Base-by-base conservation (phyloP, 2,888 invertebrate genomes). In the Nowickia ferox region DNA sequence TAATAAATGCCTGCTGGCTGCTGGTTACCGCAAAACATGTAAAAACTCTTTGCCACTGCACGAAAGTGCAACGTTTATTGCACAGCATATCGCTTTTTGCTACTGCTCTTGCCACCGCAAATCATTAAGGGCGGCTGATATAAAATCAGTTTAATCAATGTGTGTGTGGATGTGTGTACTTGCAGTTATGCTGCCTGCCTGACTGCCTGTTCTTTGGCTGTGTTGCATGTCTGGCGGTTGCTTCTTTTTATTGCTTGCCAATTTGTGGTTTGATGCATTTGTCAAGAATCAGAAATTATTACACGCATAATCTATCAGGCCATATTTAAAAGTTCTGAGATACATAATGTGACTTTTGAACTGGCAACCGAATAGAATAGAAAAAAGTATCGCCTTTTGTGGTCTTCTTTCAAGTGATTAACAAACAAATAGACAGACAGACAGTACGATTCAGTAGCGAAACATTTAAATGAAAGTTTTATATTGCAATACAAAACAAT, bases 91-190 rank as follows among this genome's bases (percentile, higher is more conserved):
- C 72, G 55, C 72, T 72, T 81, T 68, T 76, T 51, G 82, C 82
- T 82, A 82, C 85, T 75, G 78, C 78, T 82, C 74, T 78, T 71
- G 68, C 66, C 68, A 85, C 85, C 85, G 59, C 85, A 85, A 85
- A 78, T 82, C 78, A 82, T 85, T 78, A 85, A 78, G 74, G 72
- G 82, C 85, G 69, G 82, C 75, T 82, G 75, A 69, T 79, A 83
- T 71, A 80, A 81, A 86, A 78, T 80, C 78, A 65, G 78, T 82
- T 86, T 79, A 82, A 81, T 85, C 84, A 85, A 85, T 38, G 51
- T 48, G 19, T 44, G 19, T 40, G 13, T 8, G 38, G 0, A 42
- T 30, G 55, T 53, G n/a, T 75, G 53, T 17, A 55, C 30, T 44
- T 51, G 42, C 42, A 19, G 42, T 51, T 38, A 53, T n/a, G n/a